phyloP scores from a whole-genome alignment of 2,888 invertebrate species.

The Iphiclides podalirius region DNA sequence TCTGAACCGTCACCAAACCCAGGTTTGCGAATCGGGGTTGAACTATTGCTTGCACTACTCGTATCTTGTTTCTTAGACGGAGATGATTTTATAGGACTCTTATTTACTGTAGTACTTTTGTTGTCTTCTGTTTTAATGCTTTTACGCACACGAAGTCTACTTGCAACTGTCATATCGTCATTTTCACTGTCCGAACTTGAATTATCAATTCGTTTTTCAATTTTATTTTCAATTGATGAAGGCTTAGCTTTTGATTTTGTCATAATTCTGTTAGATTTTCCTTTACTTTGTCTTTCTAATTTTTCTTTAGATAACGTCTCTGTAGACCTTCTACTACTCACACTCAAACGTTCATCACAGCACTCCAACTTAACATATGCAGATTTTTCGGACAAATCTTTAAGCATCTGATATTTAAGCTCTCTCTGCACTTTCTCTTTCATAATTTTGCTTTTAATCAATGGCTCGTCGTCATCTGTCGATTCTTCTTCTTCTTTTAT shows the following conservation, averaged over 20 bases:
- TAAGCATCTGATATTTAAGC: slow-evolving; percentile 62
- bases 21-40: slow-evolving; percentile 74
- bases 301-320: slow-evolving; percentile 55
- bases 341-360: slow-evolving; percentile 68
- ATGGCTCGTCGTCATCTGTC: slow-evolving; percentile 67
- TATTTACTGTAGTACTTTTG: slow-evolving; percentile 40
- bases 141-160: slow-evolving; percentile 69
- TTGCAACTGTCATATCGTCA: slow-evolving; percentile 60
- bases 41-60: slow-evolving; percentile 52
- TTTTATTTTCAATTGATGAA: slow-evolving; percentile 50
- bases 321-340: slow-evolving; percentile 60
- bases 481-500: slow-evolving; percentile 63
- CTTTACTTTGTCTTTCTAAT: slow-evolving; percentile 52
- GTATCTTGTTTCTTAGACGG: slow-evolving; percentile 57
- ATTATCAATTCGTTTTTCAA: slow-evolving; percentile 50
- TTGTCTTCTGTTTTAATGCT: slow-evolving; percentile 69
- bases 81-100: slow-evolving; percentile 58
- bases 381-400: slow-evolving; percentile 71
- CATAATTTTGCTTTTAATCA: slow-evolving; percentile 65
- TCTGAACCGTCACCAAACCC: slow-evolving; percentile 85
- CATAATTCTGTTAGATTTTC: slow-evolving; percentile 47
- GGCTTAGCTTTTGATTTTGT: slow-evolving; percentile 55
- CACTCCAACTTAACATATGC: slow-evolving; percentile 73
- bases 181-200: slow-evolving; percentile 68
- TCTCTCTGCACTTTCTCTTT: slow-evolving; percentile 64